phyloP scores from a whole-genome alignment of 1,140 invertebrate species.

The Drosophila grimshawi region DNA sequence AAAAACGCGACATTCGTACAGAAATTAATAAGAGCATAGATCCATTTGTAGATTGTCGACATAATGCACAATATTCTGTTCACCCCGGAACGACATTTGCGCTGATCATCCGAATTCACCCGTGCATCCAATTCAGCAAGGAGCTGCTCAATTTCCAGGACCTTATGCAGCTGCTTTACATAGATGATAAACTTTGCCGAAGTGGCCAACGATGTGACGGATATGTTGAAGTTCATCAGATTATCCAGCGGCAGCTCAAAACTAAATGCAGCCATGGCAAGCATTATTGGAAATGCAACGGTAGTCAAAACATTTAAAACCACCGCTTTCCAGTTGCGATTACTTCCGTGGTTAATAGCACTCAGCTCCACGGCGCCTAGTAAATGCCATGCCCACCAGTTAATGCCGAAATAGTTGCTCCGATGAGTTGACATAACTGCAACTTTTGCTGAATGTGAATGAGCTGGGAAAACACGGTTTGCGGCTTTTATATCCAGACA shows the following conservation, averaged over 20 bases:
- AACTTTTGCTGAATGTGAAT: neutral
- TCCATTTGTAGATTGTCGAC: constrained; percentile 31
- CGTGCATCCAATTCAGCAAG: constrained; percentile 49
- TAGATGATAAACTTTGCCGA: constrained; percentile 52
- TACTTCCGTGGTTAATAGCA: constrained; percentile 7
- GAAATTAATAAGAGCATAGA: constrained; percentile 14
- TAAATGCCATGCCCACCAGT: constrained; percentile 25
- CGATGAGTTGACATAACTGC: neutral
- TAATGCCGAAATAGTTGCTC: constrained; percentile 36
- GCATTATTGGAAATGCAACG: constrained; percentile 22
- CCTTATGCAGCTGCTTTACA: constrained; percentile 20
- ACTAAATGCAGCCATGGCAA: constrained; percentile 28
- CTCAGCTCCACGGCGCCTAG: constrained; percentile 46
- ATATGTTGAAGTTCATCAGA: constrained; percentile 53
- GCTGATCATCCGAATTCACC: constrained; percentile 26
- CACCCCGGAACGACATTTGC: constrained; percentile 9
- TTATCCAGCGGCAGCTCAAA: constrained; percentile 51
- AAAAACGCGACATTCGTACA: constrained; percentile 27
- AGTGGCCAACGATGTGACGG: constrained; percentile 44
- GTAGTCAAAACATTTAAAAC: constrained; percentile 37
- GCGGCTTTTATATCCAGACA: constrained; percentile 27
- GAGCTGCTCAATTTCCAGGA: constrained; percentile 33
- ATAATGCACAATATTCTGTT: constrained; percentile 17
- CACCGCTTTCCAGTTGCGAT: constrained; percentile 18
- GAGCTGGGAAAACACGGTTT: neutral